Conservation (phyloP, 1,140 invertebrate species). For the Maconellicoccus hirsutus region DNA sequence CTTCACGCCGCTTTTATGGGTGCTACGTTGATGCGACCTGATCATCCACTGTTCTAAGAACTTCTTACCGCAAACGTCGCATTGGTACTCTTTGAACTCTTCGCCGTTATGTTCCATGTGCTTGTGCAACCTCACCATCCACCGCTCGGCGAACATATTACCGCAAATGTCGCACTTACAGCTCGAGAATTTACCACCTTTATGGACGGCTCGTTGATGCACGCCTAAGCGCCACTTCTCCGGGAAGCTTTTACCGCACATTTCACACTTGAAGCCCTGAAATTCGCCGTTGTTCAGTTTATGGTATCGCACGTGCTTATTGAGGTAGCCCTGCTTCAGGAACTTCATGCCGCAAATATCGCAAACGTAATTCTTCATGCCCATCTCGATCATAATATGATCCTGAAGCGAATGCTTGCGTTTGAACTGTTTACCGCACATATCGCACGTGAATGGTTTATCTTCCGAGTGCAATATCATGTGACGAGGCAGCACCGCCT, state of each 20-base stretch:
- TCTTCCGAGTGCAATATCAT: constrained; percentile 64
- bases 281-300: constrained; percentile 11
- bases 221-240: constrained; percentile 16
- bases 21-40: neutral
- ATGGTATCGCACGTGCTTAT: constrained; percentile 29
- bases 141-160: constrained; percentile 43
- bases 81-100: neutral
- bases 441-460: constrained; percentile 72
- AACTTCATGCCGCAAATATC: constrained; percentile 43
- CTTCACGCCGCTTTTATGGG: neutral
- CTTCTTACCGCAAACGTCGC: neutral
- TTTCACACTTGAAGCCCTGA: neutral
- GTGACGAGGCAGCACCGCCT: constrained; percentile 50
- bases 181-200: constrained; percentile 35
- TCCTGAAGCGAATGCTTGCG: constrained; percentile 64
- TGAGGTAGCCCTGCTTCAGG: constrained; percentile 31
- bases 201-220: constrained; percentile 44
- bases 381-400: constrained; percentile 53
- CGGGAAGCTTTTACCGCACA: neutral
- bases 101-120: constrained; percentile 35
- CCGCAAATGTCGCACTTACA: constrained; percentile 61
- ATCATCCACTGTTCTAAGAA: constrained; percentile 4
- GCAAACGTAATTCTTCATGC: constrained; percentile 38
- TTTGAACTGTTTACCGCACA: constrained; percentile 77
- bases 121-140: constrained; percentile 64